Evolutionary conservation across 2,888 invertebrate species (phyloP).

Genomic region (Operophtera brumata): DNA sequence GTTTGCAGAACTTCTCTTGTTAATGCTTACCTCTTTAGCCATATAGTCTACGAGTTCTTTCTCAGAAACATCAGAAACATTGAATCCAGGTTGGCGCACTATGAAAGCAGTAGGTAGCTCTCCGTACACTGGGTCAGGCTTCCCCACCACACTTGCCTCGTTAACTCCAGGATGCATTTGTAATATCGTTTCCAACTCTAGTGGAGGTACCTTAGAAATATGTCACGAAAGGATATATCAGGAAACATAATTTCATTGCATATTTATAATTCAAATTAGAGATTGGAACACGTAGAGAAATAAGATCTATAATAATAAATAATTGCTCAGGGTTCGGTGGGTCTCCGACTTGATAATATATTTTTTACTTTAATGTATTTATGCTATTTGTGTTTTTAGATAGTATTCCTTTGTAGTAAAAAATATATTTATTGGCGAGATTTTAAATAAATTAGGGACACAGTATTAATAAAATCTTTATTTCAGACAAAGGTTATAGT

Average conservation of each 20-base stretch:
- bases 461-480: no score
- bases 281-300: no score
- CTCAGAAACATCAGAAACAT: conserved; percentile 77
- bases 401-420: no score
- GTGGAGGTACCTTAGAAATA: conserved; percentile 83
- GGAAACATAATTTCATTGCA: neutral
- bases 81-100: conserved; percentile 78
- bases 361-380: no score
- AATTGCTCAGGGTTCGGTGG: no score
- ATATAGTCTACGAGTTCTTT: conserved; percentile 80
- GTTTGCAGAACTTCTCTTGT: neutral
- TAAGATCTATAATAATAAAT: no score
- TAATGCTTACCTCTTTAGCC: conserved; percentile 49
- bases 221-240: neutral
- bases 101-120: conserved; percentile 88
- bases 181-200: conserved; percentile 90
- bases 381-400: no score
- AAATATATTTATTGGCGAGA: no score
- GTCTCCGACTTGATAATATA: no score
- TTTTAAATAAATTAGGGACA: no score
- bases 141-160: conserved; percentile 90
- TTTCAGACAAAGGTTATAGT: no score
- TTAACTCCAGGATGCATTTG: conserved; percentile 84
- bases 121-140: conserved; percentile 83
- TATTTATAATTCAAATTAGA: no score